phyloP scores from a whole-genome alignment of 2,113 vertebrate genomes.

The Myanophis thanlyinensis region DNA sequence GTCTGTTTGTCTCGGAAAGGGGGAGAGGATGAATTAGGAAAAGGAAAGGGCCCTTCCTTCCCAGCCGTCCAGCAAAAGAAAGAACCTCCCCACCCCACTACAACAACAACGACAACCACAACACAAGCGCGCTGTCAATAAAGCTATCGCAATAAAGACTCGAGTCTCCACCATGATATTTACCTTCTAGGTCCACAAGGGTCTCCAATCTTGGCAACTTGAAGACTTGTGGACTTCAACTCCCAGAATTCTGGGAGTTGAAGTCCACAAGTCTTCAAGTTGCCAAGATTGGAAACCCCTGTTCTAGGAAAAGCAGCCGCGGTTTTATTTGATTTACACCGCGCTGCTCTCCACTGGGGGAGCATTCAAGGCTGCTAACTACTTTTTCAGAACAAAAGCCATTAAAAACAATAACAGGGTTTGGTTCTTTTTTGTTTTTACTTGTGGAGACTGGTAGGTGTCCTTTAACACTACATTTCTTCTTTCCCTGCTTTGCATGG shows the following conservation, averaged over 20 bases:
- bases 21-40: background rate
- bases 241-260: no score
- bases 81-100: background rate
- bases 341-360: background rate
- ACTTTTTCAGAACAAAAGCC: background rate
- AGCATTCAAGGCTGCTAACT: background rate
- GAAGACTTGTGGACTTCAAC: no score
- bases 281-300: no score
- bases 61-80: background rate
- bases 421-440: background rate
- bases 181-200: no score
- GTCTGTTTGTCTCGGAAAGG: background rate
- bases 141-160: background rate
- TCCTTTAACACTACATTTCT: no score
- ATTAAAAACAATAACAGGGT: background rate
- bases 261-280: no score
- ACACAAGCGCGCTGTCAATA: background rate
- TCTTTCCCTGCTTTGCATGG: no score
- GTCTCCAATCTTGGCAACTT: no score
- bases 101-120: background rate
- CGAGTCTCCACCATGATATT: no score
- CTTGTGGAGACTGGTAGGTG: background rate
- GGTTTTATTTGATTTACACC: background rate
- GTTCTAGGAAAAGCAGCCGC: background rate
- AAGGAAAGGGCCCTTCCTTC: background rate